A percentile compares a stretch with the other conserved stretches of the same genome.
Conservation (phyloP, 2,888 invertebrate genomes). For the Ormyrus nitidulus region DNA sequence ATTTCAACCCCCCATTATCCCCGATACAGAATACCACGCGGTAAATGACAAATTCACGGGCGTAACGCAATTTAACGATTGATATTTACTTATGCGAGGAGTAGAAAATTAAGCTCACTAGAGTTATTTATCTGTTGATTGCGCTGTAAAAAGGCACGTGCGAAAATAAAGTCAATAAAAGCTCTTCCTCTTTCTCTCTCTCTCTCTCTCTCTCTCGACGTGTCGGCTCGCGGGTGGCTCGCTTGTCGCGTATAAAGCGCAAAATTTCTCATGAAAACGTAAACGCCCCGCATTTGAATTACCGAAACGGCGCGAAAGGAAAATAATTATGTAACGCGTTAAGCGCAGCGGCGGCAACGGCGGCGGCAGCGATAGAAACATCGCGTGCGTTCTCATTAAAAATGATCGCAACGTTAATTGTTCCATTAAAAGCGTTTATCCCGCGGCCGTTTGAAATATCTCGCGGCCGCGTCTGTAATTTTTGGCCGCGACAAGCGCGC, state of each 20-base stretch:
- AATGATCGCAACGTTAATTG: slow-evolving; percentile 57
- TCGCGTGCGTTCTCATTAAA: slow-evolving; percentile 57
- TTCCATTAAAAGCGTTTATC: slow-evolving; percentile 56
- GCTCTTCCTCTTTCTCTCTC: not conserved
- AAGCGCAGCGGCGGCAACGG: slow-evolving; percentile 23
- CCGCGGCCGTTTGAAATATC: slow-evolving; percentile 52
- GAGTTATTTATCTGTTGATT: slow-evolving; percentile 48
- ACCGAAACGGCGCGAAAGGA: slow-evolving; percentile 36
- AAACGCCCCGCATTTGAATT: slow-evolving; percentile 35
- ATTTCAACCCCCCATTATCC: slow-evolving; percentile 4
- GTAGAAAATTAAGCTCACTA: slow-evolving; percentile 9
- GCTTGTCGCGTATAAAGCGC: slow-evolving; percentile 8
- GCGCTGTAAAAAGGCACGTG: slow-evolving; percentile 45
- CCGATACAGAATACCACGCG: not conserved
- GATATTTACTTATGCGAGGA: slow-evolving; percentile 32
- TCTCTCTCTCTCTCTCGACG: too few relatives aligned
- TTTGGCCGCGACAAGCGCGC: slow-evolving; percentile 32
- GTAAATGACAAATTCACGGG: slow-evolving; percentile 34
- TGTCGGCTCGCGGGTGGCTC: too few relatives aligned
- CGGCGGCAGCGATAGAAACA: slow-evolving; percentile 48
- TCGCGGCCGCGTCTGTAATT: slow-evolving; percentile 53
- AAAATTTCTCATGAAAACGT: slow-evolving; percentile 47
- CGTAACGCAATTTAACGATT: slow-evolving; percentile 25
- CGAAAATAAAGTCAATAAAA: slow-evolving; percentile 48
- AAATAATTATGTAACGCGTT: slow-evolving; percentile 54